Base-by-base conservation (phyloP, 2,113 vertebrate genomes). In the Ophthalmolycus amberensis region DNA sequence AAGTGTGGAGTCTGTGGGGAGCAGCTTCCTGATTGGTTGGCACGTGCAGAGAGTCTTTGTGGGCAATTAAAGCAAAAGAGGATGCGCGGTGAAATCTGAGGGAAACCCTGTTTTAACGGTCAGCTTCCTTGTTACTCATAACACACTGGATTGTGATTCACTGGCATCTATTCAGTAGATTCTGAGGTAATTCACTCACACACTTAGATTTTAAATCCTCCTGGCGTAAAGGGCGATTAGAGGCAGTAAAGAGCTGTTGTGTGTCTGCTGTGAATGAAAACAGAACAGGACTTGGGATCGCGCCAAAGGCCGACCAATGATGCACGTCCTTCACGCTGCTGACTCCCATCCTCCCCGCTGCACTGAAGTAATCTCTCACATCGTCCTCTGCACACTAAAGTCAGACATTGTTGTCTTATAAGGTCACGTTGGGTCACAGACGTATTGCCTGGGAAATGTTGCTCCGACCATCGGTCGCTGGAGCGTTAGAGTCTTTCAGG, bases 291-390 rank as follows among this genome's bases (percentile, higher is more conserved):
- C 27, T 29, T 38, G 27, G 71, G 83, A 85, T 88, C 79, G 50
- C 29, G 46, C 52, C 70, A 77, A 77, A 81, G 71, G 46, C 64
- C 64, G 75, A 52, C 62, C 59, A 14, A 29, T 52, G 71, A 63
- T n/a, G 3, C 27, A 22, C 71, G 77, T 86, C 84, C 81, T 82
- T 77, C 63, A 20, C 56, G 25, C 34, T 77, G 77, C 27, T 58
- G 12, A 60, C 56, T 73, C 48, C 29, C 48, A 44, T 7, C 9
- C 56, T 66, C 64, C 1, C 68, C 6, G 37, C 50, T 70, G 54
- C 42, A 58, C 65, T 29, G 62, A 38, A 74, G 69, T 52, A 70
- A 80, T 80, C 77, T 71, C 69, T 77, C 71, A 20, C 68, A 48
- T 69, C 54, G 54, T 32, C 42, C 22, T 56, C 40, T 71, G 3